Base-by-base conservation (phyloP, 2,888 invertebrate species). In the Papilio demoleus region DNA sequence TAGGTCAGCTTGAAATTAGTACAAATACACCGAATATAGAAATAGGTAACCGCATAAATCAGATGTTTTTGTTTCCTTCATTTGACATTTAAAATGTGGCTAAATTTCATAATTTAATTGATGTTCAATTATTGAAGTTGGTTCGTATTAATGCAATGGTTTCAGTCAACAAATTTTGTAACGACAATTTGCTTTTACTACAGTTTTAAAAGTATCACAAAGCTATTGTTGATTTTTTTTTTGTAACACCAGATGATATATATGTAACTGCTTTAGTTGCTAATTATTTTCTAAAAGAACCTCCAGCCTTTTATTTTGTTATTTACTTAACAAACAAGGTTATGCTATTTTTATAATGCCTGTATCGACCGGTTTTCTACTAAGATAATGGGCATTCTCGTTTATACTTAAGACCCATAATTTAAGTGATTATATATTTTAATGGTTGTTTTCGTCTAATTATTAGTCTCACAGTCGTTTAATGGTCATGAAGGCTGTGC, bases 261-360 rank as follows among this genome's bases (percentile, higher is more conserved):
- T n/a, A n/a, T n/a, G n/a, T 8, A 22, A 53, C 53, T 53, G n/a
- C 53, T 27, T 14, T 27, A n/a, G 22, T 27, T 27, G n/a, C 0
- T 31, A 31, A 31, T 31, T 56, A 56, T 31, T 6, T 50, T 50
- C 22, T 56, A 31, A 56, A 56, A n/a, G n/a, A 31, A 31, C 17
- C 8, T 56, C 9, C 27, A 53, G 53, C 27, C 6, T 27, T 31
- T 56, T 50, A 24, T 53, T 53, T 53, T 22, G 27, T 22, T 53
- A 50, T 53, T 53, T 53, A 56, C 53, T 56, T 56, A 17, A 53
- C 27, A 53, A 53, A 31, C 31, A 56, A 56, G 53, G 53, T 11
- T 56, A 11, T 8, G 31, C 17, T 56, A 56, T 56, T 31, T 56
- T 31, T 56, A 17, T 56, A 31, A 27, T n/a, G 53, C 31, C 31